These are phyloP conservation scores for Cerceris ruficornis DNA, from an alignment of 2,888 invertebrate genomes.

Conservation along the genomic window DNA sequence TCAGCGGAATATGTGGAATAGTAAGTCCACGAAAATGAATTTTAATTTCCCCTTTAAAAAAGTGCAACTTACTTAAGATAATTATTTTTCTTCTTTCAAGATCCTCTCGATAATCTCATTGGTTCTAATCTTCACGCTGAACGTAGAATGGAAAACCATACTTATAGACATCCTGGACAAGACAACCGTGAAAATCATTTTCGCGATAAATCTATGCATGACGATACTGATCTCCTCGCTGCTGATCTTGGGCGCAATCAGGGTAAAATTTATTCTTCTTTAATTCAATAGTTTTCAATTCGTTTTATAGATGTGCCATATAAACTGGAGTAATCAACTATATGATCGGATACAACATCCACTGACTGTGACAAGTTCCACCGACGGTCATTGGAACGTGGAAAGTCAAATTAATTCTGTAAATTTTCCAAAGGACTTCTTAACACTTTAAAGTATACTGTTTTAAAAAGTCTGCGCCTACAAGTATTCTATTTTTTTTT, in stretches of 20 bases:
- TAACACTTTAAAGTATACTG: too few relatives aligned
- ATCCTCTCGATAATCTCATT: conserved; percentile 88
- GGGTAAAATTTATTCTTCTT: conserved; percentile 83
- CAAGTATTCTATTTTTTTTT: too few relatives aligned
- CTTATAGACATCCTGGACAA: conserved; percentile 88
- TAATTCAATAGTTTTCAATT: too few relatives aligned
- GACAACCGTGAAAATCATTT: conserved; percentile 88
- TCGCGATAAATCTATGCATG: conserved; percentile 91
- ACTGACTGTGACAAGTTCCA: too few relatives aligned
- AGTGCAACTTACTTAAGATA: neutral
- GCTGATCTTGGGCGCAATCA: conserved; percentile 88
- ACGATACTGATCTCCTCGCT: conserved; percentile 91
- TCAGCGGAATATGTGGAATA: conserved; percentile 88
- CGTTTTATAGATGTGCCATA: too few relatives aligned
- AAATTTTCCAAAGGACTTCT: too few relatives aligned
- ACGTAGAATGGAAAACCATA: conserved; percentile 90
- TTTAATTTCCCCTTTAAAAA: neutral
- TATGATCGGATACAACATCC: too few relatives aligned
- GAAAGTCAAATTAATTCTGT: too few relatives aligned
- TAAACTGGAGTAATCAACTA: too few relatives aligned
- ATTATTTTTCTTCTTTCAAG: conserved; percentile 73
- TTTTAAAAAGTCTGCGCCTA: too few relatives aligned
- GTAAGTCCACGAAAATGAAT: conserved; percentile 81
- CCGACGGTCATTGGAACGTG: too few relatives aligned
- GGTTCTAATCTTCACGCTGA: conserved; percentile 86